Conservation (phyloP, 2,888 invertebrate species). For the Agrilus biguttatus region DNA sequence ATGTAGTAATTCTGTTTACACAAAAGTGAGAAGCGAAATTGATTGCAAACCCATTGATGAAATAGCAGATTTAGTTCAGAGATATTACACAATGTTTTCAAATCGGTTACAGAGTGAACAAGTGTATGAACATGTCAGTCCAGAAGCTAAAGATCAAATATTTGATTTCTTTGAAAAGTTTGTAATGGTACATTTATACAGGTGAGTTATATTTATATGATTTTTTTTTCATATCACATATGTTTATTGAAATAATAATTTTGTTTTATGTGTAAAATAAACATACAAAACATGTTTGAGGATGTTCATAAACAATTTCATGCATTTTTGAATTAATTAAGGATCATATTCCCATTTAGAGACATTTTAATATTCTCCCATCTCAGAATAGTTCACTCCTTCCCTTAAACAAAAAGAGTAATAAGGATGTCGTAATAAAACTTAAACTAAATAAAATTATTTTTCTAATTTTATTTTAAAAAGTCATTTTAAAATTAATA, state of each 20-base stretch:
- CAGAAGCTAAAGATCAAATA: conserved; percentile 66
- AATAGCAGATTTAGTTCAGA: conserved; percentile 78
- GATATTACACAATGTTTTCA: conserved; percentile 72
- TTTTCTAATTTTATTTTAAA: too few species aligned
- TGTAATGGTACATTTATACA: conserved; percentile 81
- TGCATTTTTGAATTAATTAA: too few species aligned
- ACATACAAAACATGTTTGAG: background rate
- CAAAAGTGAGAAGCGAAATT: conserved; percentile 45
- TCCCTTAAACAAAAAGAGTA: too few species aligned
- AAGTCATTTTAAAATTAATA: too few species aligned
- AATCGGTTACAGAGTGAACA: conserved; percentile 55
- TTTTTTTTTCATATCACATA: too few species aligned
- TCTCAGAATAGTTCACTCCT: too few species aligned
- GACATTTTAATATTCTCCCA: too few species aligned
- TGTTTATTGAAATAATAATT: background rate
- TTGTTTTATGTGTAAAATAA: background rate
- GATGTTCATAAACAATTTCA: conserved; percentile 1
- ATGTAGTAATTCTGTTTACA: conserved; percentile 51
- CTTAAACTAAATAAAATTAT: too few species aligned
- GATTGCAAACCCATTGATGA: conserved; percentile 58
- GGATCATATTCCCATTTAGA: too few species aligned
- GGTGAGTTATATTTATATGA: conserved; percentile 33
- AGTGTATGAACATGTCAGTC: conserved; percentile 46
- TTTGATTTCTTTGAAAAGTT: conserved; percentile 90
- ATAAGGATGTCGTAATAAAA: too few species aligned